A percentile compares a stretch with the other conserved stretches of the same genome.
These are phyloP conservation scores for Neosilurus hyrtlii DNA, from an alignment of 2,797 vertebrate species.

Conservation along the genomic window DNA sequence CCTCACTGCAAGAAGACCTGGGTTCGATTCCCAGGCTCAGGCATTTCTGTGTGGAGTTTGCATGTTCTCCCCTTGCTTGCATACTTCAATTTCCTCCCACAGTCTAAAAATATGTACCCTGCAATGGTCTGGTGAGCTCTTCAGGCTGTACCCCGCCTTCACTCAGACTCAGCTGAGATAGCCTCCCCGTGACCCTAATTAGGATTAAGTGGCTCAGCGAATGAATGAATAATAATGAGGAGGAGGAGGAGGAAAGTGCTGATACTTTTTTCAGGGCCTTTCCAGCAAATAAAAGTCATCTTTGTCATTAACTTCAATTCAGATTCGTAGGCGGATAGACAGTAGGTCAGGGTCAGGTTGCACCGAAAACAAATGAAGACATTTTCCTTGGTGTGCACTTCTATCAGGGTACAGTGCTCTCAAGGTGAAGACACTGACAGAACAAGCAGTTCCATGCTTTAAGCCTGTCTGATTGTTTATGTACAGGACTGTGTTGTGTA, in stretches of 20 bases:
- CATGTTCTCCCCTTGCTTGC: too few species aligned
- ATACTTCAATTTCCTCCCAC: too few species aligned
- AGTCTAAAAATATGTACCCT: too few species aligned
- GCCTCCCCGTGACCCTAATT: too few species aligned
- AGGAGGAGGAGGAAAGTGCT: background rate
- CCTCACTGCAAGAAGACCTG: too few species aligned
- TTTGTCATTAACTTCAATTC: background rate
- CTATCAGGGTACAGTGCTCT: slow-evolving; percentile 14
- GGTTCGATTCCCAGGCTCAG: too few species aligned
- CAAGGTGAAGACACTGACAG: slow-evolving; percentile 27
- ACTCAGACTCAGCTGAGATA: too few species aligned
- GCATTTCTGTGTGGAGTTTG: too few species aligned
- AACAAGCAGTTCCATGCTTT: slow-evolving; percentile 21
- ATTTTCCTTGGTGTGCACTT: background rate
- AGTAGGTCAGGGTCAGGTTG: background rate
- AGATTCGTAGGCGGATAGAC: background rate
- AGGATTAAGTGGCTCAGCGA: too few species aligned
- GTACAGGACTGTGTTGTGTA: slow-evolving; percentile 11
- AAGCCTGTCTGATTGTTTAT: slow-evolving; percentile 3
- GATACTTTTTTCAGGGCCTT: background rate
- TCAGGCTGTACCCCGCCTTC: too few species aligned
- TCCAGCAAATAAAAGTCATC: background rate
- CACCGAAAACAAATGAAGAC: slow-evolving; percentile 2
- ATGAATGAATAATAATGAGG: too few species aligned
- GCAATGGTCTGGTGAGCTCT: too few species aligned